Percentiles rank a stretch among this genome's conserved stretches.
Evolutionary conservation across 2,797 vertebrate species (phyloP).

Genomic region (Carduelis carduelis): DNA sequence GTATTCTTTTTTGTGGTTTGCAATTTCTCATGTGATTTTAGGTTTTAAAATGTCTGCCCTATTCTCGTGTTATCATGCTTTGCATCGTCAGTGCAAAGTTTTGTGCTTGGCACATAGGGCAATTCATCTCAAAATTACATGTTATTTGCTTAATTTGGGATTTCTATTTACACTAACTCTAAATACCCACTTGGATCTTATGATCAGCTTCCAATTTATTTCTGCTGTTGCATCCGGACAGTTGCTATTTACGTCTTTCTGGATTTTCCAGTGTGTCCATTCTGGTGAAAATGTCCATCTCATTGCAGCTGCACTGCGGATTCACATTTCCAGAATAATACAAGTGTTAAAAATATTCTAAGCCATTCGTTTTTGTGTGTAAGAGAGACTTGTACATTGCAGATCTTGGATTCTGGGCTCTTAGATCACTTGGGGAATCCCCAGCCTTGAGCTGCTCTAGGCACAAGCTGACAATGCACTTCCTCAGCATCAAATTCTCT

Average conservation of each 20-base stretch:
- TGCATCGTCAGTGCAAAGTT: neutral
- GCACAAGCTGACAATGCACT: neutral
- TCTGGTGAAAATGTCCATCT: neutral
- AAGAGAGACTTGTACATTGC: neutral
- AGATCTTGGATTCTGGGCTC: neutral
- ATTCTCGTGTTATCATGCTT: neutral
- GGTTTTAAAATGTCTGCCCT: slow-evolving; percentile 23
- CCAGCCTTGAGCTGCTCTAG: neutral
- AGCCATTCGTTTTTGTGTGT: accelerated
- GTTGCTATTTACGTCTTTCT: slow-evolving; percentile 35
- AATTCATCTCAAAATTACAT: slow-evolving; percentile 56
- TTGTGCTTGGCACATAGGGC: slow-evolving; percentile 3
- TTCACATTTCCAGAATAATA: slow-evolving; percentile 3
- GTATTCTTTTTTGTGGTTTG: neutral
- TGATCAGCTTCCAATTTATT: slow-evolving; percentile 62
- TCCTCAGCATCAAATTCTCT: neutral
- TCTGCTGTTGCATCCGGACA: slow-evolving; percentile 19
- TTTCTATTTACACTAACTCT: slow-evolving; percentile 59
- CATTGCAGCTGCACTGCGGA: neutral
- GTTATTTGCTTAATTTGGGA: slow-evolving; percentile 65
- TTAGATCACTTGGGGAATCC: neutral
- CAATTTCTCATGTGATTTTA: slow-evolving; percentile 9
- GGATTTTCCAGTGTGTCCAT: neutral
- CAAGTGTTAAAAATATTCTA: neutral
- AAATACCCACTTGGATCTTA: slow-evolving; percentile 52